A percentile compares a stretch with the other conserved stretches of the same genome.
phyloP scores from a whole-genome alignment of 2,113 vertebrate genomes.

The Genyomyrus donnyi region DNA sequence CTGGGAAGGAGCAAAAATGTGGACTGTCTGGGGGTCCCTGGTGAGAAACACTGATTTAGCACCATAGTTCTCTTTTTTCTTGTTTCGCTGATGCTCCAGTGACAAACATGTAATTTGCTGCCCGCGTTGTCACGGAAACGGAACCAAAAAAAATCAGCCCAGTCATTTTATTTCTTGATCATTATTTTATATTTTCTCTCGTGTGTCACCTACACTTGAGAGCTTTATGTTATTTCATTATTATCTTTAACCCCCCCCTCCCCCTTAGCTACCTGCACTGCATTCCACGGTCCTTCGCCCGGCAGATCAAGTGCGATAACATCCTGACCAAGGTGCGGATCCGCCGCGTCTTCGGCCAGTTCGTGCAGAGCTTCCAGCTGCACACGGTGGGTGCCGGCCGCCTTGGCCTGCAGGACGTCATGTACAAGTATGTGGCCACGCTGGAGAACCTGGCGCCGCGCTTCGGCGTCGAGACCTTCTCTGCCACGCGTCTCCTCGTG shows the following conservation, averaged over 20 bases:
- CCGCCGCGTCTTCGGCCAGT: slow-evolving; percentile 65
- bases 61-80: neutral
- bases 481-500: slow-evolving; percentile 45
- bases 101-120: neutral
- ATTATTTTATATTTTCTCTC: neutral
- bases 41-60: neutral
- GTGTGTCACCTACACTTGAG: neutral
- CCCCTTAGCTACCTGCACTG: slow-evolving; percentile 71
- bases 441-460: slow-evolving; percentile 68
- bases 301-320: slow-evolving; percentile 66
- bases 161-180: neutral
- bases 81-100: neutral
- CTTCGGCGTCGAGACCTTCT: slow-evolving; percentile 68
- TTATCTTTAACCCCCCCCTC: neutral
- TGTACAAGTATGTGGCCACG: slow-evolving; percentile 84
- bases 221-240: neutral
- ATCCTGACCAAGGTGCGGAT: slow-evolving; percentile 71
- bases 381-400: slow-evolving; percentile 57
- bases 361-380: slow-evolving; percentile 70
- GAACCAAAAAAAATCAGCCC: neutral
- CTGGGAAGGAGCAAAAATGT: neutral
- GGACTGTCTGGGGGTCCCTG: neutral
- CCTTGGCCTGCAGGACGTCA: slow-evolving; percentile 65
- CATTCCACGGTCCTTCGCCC: slow-evolving; percentile 74
- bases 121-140: neutral